Evolutionary conservation across 2,113 vertebrate genomes (phyloP).

Genomic region (Bucco capensis): DNA sequence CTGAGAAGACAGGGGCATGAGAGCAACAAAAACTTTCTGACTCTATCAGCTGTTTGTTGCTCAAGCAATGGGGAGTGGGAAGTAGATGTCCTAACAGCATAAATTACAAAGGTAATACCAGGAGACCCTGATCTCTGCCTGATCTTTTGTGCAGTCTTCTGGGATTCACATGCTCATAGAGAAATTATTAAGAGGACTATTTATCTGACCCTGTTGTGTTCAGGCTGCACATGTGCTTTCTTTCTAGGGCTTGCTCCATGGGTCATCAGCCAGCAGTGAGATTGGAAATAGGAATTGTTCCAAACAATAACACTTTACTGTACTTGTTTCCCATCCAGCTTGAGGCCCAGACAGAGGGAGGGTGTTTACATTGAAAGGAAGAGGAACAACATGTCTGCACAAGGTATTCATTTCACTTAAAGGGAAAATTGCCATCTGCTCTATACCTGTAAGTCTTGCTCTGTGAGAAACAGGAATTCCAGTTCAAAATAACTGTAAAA

Average conservation of each 20-base stretch:
- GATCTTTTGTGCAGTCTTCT: background rate
- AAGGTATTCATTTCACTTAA: background rate
- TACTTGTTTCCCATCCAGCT: slow-evolving; percentile 1
- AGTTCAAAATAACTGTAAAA: background rate
- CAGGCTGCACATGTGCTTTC: background rate
- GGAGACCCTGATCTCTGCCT: background rate
- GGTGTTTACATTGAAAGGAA: background rate
- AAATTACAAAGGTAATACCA: background rate
- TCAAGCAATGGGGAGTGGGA: background rate
- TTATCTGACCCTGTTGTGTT: background rate
- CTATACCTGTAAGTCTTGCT: background rate
- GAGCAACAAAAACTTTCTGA: slow-evolving; percentile 42
- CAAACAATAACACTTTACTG: slow-evolving; percentile 15
- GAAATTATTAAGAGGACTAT: background rate
- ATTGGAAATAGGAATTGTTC: background rate
- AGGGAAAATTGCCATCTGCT: background rate
- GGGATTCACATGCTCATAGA: background rate
- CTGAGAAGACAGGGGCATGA: slow-evolving; percentile 25
- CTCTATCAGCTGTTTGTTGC: background rate
- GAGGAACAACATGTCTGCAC: fast-evolving
- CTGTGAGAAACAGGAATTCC: background rate
- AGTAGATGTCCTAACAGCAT: background rate
- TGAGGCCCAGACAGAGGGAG: background rate
- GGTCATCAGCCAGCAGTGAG: background rate
- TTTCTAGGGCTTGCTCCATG: background rate